Conservation (phyloP, 2,797 vertebrate genomes). For the Vultur gryphus region DNA sequence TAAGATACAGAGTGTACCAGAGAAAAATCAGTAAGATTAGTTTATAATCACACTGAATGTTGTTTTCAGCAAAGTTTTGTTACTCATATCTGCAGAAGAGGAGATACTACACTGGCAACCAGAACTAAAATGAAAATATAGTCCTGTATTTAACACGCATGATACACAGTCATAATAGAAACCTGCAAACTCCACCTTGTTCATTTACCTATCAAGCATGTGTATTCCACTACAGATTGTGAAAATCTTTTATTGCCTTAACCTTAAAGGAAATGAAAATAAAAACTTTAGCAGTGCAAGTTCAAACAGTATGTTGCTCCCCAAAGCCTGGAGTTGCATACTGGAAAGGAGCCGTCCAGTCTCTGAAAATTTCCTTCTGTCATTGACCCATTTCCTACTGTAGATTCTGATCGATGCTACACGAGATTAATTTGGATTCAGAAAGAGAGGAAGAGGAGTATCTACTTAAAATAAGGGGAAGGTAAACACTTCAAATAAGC, state of each 20-base stretch:
- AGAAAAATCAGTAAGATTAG: background rate
- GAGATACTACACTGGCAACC: background rate
- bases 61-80: background rate
- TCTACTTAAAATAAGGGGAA: background rate
- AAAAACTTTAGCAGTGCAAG: background rate
- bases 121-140: background rate
- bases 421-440: background rate
- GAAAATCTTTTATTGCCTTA: background rate
- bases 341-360: background rate
- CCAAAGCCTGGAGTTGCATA: fast-evolving
- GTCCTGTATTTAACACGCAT: background rate
- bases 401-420: background rate
- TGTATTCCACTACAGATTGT: background rate
- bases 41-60: background rate
- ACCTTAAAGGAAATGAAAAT: background rate
- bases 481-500: background rate
- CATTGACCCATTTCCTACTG: background rate
- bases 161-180: background rate
- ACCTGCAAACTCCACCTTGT: background rate
- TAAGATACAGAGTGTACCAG: background rate
- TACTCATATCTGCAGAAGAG: background rate
- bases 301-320: background rate
- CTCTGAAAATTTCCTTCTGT: background rate
- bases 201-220: background rate
- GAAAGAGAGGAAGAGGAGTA: background rate